These are phyloP conservation scores for Glyptemys insculpta DNA, from an alignment of 2,797 vertebrate genomes.

Conservation along the genomic window DNA sequence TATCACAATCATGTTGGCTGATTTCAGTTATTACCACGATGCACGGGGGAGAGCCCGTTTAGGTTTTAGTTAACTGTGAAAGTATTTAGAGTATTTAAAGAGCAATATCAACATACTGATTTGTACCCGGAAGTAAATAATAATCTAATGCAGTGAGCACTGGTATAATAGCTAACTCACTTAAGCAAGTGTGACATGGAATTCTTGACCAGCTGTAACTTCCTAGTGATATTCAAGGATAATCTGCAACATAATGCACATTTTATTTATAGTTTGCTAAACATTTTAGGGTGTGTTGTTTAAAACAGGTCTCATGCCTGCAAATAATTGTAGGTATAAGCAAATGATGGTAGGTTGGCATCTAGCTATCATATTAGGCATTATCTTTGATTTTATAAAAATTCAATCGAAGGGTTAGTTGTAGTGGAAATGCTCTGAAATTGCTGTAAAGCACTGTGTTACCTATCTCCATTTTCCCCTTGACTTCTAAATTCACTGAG, in stretches of 20 bases:
- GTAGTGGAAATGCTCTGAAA: not conserved
- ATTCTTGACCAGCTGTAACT: not conserved
- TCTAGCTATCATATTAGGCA: not conserved
- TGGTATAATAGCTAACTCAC: not conserved
- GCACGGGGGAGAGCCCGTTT: not conserved
- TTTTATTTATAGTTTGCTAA: not conserved
- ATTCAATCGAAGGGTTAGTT: not conserved
- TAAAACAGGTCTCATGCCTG: not conserved
- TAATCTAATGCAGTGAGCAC: not conserved
- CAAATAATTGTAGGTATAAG: not conserved
- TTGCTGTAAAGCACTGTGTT: not conserved
- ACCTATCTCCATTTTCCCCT: not conserved
- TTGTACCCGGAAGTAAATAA: not conserved
- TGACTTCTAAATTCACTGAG: not conserved
- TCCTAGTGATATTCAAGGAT: not conserved
- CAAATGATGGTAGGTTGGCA: not conserved
- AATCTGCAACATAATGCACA: not conserved
- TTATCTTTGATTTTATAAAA: not conserved
- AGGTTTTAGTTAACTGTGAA: no score
- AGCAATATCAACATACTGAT: not conserved
- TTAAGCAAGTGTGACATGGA: not conserved
- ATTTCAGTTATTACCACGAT: not conserved
- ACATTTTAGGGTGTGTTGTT: not conserved
- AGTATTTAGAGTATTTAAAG: not conserved
- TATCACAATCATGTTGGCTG: not conserved